Conservation (phyloP, 2,113 vertebrate species). For the Burhinus oedicnemus region DNA sequence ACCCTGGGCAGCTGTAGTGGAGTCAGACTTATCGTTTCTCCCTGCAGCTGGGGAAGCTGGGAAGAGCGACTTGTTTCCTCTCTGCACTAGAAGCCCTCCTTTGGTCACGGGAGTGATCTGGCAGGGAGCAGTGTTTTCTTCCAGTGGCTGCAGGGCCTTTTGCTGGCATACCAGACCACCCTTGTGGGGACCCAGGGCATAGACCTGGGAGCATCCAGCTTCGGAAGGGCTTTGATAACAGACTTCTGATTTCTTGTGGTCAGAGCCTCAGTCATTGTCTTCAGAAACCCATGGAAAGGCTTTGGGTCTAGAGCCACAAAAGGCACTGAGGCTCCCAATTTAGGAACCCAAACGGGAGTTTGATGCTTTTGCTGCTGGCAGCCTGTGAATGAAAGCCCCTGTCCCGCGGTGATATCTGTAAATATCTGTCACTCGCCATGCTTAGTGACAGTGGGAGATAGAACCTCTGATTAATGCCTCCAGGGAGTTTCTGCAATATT, state of each 20-base stretch:
- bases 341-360: background rate
- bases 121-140: background rate
- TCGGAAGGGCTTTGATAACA: background rate
- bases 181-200: rapidly evolving
- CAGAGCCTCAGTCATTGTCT: background rate
- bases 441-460: background rate
- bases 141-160: background rate
- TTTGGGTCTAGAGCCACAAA: background rate
- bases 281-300: background rate
- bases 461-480: background rate
- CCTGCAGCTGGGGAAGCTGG: background rate
- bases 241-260: background rate
- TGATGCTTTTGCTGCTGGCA: background rate
- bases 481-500: background rate
- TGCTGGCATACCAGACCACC: rapidly evolving
- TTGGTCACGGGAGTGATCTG: background rate
- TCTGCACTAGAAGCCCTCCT: background rate
- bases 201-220: background rate
- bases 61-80: background rate
- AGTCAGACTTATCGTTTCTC: background rate
- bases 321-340: background rate
- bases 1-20: background rate
- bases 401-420: background rate
- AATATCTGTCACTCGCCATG: background rate
- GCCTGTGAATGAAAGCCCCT: background rate